Evolutionary conservation across 1,140 invertebrate species (phyloP), one percentile per base, ranked within the genome.

Genomic region (Reticulitermes speratus): DNA sequence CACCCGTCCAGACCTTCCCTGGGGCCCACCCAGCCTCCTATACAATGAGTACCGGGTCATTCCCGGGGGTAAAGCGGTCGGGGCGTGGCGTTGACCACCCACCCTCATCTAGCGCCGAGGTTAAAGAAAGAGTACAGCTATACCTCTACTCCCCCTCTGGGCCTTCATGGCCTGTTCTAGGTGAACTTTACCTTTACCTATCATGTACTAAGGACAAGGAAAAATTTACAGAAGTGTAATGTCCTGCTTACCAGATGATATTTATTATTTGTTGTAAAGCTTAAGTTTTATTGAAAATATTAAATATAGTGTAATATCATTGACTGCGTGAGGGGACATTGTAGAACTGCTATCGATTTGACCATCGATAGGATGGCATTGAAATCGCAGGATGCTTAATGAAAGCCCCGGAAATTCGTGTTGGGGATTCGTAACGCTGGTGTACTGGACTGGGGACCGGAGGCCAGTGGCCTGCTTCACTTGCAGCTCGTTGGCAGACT

Each of bases 291-390:
- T 30, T n/a, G 65, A 75, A 75, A 75, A 75, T 75, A 75, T 75
- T 75, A 75, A 75, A 23, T 23, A n/a, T 65, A 65, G n/a, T 14
- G n/a, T 30, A 75, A 75, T 16, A 14, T 8, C 12, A 6, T 25
- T 16, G 5, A 19, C 7, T 75, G 65, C 25, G 65, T 75, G 65
- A 25, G n/a, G 7, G 65, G 65, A 25, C 25, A 19, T 59, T 14
- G 2, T 59, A 75, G 25, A 16, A 14, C 65, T 8, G 65, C 65
- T 75, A 75, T 75, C 65, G n/a, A 9, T 30, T 0, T 75, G 65
- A 30, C 65, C 65, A 75, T 75, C 65, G 65, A 75, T 75, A 9
- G n/a, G 25, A 75, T 75, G 65, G 65, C 65, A 75, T 75, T 75
- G 65, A 75, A 75, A 75, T 30, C 65, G 7, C 65, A 75, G 65